Evolutionary conservation across 2,888 invertebrate genomes (phyloP).

Genomic region (Trichogramma evanescens): DNA sequence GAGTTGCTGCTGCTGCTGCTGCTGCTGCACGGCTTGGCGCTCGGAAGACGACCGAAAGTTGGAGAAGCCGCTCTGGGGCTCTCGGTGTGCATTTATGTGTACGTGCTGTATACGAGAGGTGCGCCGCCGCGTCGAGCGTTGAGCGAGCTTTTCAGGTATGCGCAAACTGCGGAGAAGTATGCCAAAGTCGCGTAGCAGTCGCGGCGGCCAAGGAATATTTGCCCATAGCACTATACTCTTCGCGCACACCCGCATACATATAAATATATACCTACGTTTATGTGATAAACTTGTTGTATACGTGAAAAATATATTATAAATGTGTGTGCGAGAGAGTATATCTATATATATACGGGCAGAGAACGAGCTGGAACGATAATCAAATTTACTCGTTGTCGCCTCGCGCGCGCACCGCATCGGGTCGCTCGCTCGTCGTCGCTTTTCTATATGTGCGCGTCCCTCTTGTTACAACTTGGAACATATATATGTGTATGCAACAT

Average conservation of each 20-base stretch:
- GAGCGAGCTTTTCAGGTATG: not conserved
- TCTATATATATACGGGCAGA: not conserved
- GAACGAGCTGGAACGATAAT: conserved; percentile 41
- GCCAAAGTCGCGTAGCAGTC: conserved; percentile 34
- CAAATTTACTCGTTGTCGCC: conserved; percentile 47
- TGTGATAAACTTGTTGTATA: too few relatives aligned
- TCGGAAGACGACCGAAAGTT: too few relatives aligned
- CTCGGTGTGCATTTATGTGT: too few relatives aligned
- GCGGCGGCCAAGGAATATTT: too few relatives aligned
- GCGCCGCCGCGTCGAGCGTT: not conserved
- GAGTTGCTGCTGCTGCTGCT: not conserved
- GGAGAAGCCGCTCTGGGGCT: too few relatives aligned
- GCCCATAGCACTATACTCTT: too few relatives aligned
- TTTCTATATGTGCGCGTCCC: not conserved
- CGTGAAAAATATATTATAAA: too few relatives aligned
- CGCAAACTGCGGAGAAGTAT: conserved; percentile 29
- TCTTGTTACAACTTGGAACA: too few relatives aligned
- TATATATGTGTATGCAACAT: too few relatives aligned
- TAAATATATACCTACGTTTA: too few relatives aligned
- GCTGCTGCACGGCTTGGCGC: not conserved
- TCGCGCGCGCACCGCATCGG: conserved; percentile 27
- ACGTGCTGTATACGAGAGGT: not conserved
- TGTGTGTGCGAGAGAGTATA: too few relatives aligned
- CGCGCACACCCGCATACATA: too few relatives aligned
- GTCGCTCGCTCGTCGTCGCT: conserved; percentile 16